Evolutionary conservation across 2,888 invertebrate genomes (phyloP).

Genomic region (Xestia rhomboidea): DNA sequence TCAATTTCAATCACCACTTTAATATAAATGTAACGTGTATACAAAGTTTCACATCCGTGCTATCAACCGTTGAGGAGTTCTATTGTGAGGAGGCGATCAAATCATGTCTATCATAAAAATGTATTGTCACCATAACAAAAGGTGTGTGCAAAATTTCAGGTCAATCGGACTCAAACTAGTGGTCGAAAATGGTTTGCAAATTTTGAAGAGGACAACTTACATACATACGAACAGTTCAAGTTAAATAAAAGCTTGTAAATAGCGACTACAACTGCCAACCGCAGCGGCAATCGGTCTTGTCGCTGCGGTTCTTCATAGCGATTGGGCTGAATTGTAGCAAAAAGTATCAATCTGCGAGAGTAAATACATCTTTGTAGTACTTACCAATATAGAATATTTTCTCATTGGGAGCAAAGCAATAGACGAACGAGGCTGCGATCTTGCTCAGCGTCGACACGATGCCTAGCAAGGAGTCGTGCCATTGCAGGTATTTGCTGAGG

Average conservation of each 20-base stretch:
- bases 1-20: background rate
- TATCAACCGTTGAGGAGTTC: background rate
- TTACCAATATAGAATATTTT: constrained; percentile 93
- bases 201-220: background rate
- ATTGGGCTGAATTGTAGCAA: background rate
- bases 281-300: background rate
- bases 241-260: no score
- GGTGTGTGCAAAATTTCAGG: background rate
- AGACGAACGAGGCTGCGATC: constrained; percentile 94
- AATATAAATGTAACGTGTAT: no score
- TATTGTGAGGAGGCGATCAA: background rate
- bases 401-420: constrained; percentile 94
- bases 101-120: background rate
- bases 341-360: background rate
- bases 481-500: constrained; percentile 89
- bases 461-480: constrained; percentile 95
- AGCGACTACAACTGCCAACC: background rate
- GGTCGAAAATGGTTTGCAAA: background rate
- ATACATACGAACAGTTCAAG: no score
- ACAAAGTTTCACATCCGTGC: background rate
- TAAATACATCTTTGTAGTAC: background rate
- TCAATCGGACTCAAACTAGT: background rate
- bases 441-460: constrained; percentile 95
- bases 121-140: background rate
- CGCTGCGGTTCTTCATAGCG: background rate